Conservation (phyloP, 2,113 vertebrate species). For the Caloenas nicobarica region DNA sequence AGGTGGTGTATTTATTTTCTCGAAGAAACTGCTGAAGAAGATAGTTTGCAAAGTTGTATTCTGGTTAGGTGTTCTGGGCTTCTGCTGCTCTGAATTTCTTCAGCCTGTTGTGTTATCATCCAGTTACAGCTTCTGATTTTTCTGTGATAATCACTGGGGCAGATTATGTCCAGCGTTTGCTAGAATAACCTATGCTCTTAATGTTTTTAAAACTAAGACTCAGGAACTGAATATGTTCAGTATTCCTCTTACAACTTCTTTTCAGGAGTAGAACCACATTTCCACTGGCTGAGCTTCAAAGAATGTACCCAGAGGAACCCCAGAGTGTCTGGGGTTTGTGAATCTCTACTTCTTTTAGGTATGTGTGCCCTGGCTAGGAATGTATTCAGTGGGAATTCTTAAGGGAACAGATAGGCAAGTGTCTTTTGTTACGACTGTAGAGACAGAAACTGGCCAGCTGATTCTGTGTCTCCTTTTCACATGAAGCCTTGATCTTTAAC, state of each 20-base stretch:
- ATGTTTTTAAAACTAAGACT: background rate
- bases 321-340: background rate
- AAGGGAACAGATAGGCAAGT: background rate
- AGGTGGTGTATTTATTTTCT: background rate
- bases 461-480: background rate
- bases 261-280: background rate
- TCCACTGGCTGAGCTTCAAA: constrained; percentile 4
- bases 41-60: background rate
- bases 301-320: background rate
- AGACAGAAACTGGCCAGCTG: background rate
- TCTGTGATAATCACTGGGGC: background rate
- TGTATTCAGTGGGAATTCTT: background rate
- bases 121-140: background rate
- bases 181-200: background rate
- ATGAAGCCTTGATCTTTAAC: background rate
- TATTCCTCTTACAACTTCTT: background rate
- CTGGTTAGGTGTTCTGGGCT: background rate
- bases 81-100: background rate
- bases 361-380: background rate
- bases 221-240: background rate
- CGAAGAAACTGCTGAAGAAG: background rate
- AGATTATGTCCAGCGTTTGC: background rate
- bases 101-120: background rate
- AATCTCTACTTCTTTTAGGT: background rate
- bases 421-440: background rate